Base-by-base conservation (phyloP, 1,140 invertebrate species). In the Drosophila quadrilineata region DNA sequence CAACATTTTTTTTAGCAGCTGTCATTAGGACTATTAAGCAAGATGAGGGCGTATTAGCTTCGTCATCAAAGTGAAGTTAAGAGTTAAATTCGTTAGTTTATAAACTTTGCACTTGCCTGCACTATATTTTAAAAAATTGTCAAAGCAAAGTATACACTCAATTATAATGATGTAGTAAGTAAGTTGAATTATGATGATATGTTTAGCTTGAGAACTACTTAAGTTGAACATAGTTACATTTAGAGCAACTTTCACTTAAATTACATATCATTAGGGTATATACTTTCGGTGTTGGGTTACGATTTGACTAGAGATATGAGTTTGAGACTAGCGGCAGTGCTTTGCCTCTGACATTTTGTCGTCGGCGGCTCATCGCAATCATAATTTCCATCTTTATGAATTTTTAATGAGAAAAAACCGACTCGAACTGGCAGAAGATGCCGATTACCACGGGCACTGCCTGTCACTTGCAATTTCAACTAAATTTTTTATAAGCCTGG, bases 311-410 rank as follows among this genome's bases (percentile, higher is more conserved):
- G 14, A 10, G 22, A 35, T 40, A 48, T 21, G 29, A 35, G 29
- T 29, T 46, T 14, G 45, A 9, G 48, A 36, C 58, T 38, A 46
- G 28, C 31, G 33, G 46, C 6, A 41, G 60, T 21, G 24, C 36
- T 71, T 82, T 74, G 60, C 56, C 52, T 79, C 56, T 84, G 71
- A 84, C 79, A 79, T 84, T 85, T 71, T 85, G 71, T 85, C 77
- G 74, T 77, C 74, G 54, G 16, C 65, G 35, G 52, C 79, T 85
- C 74, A 77, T 85, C 66, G 75, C 71, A 85, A 85, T 84, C 79
- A 85, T 79, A 85, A 85, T 84, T 85, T 79, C 53, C 74, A 85
- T 85, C 66, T 75, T 85, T 84, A 84, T 84, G 79, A 84, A 84
- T 79, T 85, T 84, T 79, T 85, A 84, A 84, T 84, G 80, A 86